A percentile compares a stretch with the other conserved stretches of the same genome.
phyloP scores from a whole-genome alignment of 2,113 vertebrate genomes.

The Halcyon malimbica region DNA sequence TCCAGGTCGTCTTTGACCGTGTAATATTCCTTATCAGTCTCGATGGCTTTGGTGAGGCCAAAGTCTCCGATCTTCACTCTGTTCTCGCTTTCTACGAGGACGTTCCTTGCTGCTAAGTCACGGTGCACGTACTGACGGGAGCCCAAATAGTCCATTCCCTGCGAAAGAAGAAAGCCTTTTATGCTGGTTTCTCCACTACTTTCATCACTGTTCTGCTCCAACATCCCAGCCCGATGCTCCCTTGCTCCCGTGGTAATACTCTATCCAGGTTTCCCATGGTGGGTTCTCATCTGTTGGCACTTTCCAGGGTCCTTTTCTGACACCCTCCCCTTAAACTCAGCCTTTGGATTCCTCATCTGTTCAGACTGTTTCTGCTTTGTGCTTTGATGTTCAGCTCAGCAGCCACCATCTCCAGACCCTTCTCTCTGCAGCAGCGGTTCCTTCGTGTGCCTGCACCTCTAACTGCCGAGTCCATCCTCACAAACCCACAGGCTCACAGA shows the following conservation, averaged over 20 bases:
- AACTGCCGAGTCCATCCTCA: fast-evolving
- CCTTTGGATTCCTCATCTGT: not conserved
- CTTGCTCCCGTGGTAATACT: fast-evolving
- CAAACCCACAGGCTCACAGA: not conserved
- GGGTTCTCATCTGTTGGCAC: not conserved
- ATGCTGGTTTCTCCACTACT: fast-evolving
- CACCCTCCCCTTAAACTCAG: not conserved
- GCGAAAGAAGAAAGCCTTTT: not conserved
- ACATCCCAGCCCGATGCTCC: not conserved
- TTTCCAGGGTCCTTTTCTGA: not conserved
- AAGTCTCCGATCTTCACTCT: slow-evolving; percentile 98
- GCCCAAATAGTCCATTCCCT: slow-evolving; percentile 98
- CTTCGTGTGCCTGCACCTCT: fast-evolving
- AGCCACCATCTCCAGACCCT: not conserved
- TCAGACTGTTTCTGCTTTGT: no score
- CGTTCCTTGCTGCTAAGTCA: slow-evolving; percentile 94
- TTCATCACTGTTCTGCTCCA: not conserved
- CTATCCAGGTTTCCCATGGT: not conserved
- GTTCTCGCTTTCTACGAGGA: slow-evolving; percentile 92
- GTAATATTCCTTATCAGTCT: slow-evolving; percentile 95
- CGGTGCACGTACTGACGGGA: slow-evolving; percentile 92
- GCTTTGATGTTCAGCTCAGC: not conserved
- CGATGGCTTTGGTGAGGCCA: slow-evolving; percentile 94
- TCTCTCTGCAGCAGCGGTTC: not conserved
- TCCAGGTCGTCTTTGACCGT: slow-evolving; percentile 93